These are phyloP conservation scores for Datnioides undecimradiatus DNA, from an alignment of 2,113 vertebrate genomes.

Conservation along the genomic window DNA sequence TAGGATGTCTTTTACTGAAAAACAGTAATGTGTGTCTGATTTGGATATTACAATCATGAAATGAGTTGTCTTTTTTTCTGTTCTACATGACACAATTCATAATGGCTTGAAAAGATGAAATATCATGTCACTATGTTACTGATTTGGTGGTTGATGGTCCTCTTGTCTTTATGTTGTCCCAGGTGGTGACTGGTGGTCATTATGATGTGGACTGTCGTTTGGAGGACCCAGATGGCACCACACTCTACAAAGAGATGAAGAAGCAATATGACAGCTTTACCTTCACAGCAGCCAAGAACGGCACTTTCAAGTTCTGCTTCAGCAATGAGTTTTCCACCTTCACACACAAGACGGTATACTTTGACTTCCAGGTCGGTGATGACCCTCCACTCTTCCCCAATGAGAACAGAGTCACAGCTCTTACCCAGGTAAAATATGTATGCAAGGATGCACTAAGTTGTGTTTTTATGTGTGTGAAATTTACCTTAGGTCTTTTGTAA, in stretches of 20 bases:
- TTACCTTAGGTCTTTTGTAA: neutral
- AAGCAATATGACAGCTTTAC: conserved; percentile 99
- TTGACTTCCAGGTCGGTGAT: conserved; percentile 98
- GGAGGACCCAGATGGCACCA: conserved; percentile 92
- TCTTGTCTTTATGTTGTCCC: conserved; percentile 1
- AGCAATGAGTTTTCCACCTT: conserved; percentile 99
- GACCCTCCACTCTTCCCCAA: conserved; percentile 97
- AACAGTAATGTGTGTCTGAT: neutral
- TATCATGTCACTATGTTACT: neutral
- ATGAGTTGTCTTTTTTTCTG: neutral
- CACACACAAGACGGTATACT: conserved; percentile 99
- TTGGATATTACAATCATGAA: neutral
- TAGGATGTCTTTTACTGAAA: neutral
- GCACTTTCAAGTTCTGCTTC: conserved; percentile 98
- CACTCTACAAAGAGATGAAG: conserved; percentile 98
- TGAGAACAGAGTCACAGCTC: conserved; percentile 96
- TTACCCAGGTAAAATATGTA: conserved; percentile 90
- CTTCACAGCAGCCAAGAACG: conserved; percentile 93
- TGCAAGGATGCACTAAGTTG: neutral
- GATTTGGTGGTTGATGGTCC: neutral
- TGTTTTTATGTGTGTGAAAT: no score
- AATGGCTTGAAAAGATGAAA: neutral
- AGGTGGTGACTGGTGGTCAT: conserved; percentile 99
- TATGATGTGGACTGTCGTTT: conserved; percentile 98
- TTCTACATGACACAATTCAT: neutral